Percentiles rank a stretch among this genome's conserved stretches.
phyloP scores from a whole-genome alignment of 2,113 vertebrate genomes.

The Penelope pileata region DNA sequence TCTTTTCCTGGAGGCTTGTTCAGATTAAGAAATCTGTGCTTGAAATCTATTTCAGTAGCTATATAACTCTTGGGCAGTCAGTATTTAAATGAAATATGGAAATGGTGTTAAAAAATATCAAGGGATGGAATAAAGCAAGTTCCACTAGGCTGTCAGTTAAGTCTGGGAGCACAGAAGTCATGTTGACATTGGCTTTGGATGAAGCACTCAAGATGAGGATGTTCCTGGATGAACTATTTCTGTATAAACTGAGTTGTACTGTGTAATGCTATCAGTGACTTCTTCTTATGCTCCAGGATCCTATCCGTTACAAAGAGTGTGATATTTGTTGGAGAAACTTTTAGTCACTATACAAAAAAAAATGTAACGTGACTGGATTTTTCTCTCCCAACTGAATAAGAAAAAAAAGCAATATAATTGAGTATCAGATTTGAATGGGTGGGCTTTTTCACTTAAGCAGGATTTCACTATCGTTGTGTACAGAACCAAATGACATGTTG shows the following conservation, averaged over 20 bases:
- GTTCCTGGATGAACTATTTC: not conserved
- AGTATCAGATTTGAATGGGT: not conserved
- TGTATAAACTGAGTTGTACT: not conserved
- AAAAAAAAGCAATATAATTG: not conserved
- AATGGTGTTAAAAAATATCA: not conserved
- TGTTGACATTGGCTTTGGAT: not conserved
- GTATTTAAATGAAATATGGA: not conserved
- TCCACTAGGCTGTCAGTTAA: not conserved
- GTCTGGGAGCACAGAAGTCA: not conserved
- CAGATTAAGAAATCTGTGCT: not conserved
- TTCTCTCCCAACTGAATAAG: not conserved
- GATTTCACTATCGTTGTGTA: not conserved
- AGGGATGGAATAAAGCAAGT: not conserved
- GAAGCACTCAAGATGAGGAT: not conserved
- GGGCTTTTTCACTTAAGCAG: not conserved
- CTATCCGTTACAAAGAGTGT: not conserved
- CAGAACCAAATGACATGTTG: not conserved
- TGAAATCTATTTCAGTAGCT: not conserved
- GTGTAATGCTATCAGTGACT: not conserved
- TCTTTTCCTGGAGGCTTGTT: conserved; percentile 10
- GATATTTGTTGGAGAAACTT: not conserved
- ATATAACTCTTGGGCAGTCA: not conserved
- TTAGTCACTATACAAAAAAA: not conserved
- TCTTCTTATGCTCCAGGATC: not conserved
- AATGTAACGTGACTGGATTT: not conserved